Conservation (phyloP, 2,113 vertebrate genomes). For the western clawed frog (Xenopus tropicalis) region DNA sequence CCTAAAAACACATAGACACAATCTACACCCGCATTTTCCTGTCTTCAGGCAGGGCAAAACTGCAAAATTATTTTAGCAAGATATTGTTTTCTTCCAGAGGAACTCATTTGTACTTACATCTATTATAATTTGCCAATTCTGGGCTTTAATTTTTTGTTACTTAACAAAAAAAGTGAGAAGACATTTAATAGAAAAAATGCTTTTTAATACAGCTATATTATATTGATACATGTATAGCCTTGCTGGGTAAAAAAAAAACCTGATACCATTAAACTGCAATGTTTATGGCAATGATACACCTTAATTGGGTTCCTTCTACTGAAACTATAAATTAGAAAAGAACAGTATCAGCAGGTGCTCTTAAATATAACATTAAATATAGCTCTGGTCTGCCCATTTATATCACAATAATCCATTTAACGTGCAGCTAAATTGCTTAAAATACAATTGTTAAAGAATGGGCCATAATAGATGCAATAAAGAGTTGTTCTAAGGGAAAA, state of each 20-base stretch:
- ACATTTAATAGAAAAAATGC: too few relatives aligned
- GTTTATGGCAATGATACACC: neutral
- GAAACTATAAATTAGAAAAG: neutral
- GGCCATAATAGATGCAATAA: slow-evolving; percentile 14
- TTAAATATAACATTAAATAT: slow-evolving; percentile 2
- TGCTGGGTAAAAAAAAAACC: neutral
- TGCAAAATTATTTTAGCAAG: too few relatives aligned
- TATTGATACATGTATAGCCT: neutral
- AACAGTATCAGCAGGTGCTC: neutral
- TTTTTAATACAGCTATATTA: too few relatives aligned
- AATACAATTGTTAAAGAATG: slow-evolving; percentile 13
- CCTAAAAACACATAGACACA: neutral
- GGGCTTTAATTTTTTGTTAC: too few relatives aligned
- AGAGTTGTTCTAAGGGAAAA: neutral
- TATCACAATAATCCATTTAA: slow-evolving; percentile 5
- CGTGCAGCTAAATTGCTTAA: slow-evolving; percentile 14
- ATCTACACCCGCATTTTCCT: too few relatives aligned
- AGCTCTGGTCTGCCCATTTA: neutral
- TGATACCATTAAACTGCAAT: neutral
- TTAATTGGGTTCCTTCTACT: neutral
- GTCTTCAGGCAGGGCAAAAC: too few relatives aligned
- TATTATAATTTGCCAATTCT: too few relatives aligned
- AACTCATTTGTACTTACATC: too few relatives aligned
- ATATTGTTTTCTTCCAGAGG: too few relatives aligned
- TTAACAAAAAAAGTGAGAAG: too few relatives aligned